These are phyloP conservation scores for Naja naja DNA, from an alignment of 2,113 vertebrate species.

Conservation along the genomic window DNA sequence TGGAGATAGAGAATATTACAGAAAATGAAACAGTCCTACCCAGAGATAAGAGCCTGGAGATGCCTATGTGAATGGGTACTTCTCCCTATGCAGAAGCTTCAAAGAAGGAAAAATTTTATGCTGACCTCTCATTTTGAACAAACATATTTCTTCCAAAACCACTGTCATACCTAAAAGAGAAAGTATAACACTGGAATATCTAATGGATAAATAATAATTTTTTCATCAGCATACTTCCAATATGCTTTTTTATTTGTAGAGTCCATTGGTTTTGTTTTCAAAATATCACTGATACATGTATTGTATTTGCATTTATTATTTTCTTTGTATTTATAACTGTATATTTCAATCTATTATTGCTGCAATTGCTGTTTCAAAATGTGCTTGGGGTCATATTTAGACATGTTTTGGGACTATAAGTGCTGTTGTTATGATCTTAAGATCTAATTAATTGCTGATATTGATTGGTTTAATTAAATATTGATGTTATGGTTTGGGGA, in stretches of 20 bases:
- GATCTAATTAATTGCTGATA: background rate
- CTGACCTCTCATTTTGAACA: background rate
- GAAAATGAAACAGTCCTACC: background rate
- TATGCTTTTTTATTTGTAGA: background rate
- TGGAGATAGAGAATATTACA: background rate
- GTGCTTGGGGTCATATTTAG: background rate
- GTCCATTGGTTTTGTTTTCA: background rate
- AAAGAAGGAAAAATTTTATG: background rate
- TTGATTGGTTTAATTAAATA: conserved; percentile 5
- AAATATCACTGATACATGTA: background rate
- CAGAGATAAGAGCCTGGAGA: background rate
- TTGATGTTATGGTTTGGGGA: background rate
- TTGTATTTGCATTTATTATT: background rate
- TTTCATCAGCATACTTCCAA: background rate
- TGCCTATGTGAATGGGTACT: background rate
- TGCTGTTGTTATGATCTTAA: background rate
- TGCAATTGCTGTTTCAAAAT: background rate
- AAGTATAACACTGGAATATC: background rate
- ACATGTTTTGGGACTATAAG: background rate
- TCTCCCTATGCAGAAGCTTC: background rate
- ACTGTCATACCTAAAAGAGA: background rate
- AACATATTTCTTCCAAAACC: background rate
- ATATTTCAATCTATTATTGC: background rate
- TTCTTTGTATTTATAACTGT: background rate
- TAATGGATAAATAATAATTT: background rate